A percentile compares a stretch with the other conserved stretches of the same genome.
Conservation (phyloP, 2,797 vertebrate species). For the Tenualosa ilisha region DNA sequence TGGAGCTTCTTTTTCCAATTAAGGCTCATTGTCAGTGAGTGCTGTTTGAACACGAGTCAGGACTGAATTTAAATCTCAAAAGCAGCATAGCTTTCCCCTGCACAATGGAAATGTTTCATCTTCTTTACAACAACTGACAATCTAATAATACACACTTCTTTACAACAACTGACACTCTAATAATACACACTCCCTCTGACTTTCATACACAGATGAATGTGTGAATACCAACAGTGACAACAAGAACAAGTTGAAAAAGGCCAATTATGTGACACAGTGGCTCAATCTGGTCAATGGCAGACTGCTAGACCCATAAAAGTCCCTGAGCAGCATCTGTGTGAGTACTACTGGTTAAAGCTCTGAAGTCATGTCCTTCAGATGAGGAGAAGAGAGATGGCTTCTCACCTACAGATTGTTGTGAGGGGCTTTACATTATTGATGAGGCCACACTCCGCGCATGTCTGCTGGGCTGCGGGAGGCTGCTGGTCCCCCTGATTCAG, state of each 20-base stretch:
- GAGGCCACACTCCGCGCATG: slow-evolving; percentile 69
- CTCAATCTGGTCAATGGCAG: neutral
- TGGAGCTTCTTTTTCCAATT: slow-evolving; percentile 17
- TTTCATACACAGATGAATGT: neutral
- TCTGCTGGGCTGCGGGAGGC: slow-evolving; percentile 61
- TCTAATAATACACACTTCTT: neutral
- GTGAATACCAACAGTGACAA: neutral
- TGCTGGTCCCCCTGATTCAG: slow-evolving; percentile 73
- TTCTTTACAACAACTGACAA: neutral
- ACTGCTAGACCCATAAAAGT: neutral
- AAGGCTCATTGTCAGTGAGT: neutral
- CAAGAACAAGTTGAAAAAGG: neutral
- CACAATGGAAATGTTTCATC: slow-evolving; percentile 8
- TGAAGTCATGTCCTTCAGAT: slow-evolving; percentile 57
- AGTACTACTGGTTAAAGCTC: neutral
- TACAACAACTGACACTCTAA: neutral
- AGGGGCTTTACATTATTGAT: slow-evolving; percentile 76
- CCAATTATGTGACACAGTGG: neutral
- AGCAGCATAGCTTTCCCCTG: neutral
- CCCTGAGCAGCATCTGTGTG: neutral
- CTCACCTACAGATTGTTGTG: slow-evolving; percentile 32
- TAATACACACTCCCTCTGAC: neutral
- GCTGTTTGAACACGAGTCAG: neutral
- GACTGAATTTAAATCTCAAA: neutral
- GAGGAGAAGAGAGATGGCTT: slow-evolving; percentile 43